phyloP scores from a whole-genome alignment of 2,797 vertebrate genomes.

The Paguma larvata region DNA sequence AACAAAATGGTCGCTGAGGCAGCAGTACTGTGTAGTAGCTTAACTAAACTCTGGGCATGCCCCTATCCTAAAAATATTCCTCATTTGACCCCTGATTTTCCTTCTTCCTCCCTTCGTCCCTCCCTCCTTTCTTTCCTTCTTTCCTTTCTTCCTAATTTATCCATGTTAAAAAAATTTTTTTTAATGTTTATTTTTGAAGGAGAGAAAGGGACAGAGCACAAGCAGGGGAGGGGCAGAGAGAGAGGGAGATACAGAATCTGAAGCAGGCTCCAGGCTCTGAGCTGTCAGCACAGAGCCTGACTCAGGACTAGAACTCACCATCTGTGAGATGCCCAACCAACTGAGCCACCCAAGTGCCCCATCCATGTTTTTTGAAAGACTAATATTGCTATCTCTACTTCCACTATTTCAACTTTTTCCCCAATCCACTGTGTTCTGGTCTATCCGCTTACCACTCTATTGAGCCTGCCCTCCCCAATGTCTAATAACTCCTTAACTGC shows the following conservation, averaged over 20 bases:
- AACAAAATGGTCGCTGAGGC: background rate
- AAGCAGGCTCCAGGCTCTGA: no score
- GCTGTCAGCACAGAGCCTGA: no score
- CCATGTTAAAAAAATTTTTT: no score
- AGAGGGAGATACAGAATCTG: no score
- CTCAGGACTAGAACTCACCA: no score
- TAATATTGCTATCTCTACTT: background rate
- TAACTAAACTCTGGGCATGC: background rate
- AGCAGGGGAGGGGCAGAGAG: no score
- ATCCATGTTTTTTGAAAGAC: background rate
- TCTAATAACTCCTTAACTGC: background rate
- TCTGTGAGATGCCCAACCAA: no score
- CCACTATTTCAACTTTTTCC: background rate
- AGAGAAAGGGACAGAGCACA: no score
- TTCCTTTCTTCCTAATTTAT: background rate
- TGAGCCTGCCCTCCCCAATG: background rate
- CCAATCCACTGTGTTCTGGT: background rate
- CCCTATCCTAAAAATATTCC: background rate
- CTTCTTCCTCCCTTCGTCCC: background rate
- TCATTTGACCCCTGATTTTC: background rate
- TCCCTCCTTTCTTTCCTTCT: no score
- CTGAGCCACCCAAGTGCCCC: no score
- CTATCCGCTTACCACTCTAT: background rate
- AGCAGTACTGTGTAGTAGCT: background rate
- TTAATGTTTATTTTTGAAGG: no score